Percentiles rank a stretch among this genome's conserved stretches.
phyloP scores from a whole-genome alignment of 2,797 vertebrate species.

The Typhlichthys eigenmanni region DNA sequence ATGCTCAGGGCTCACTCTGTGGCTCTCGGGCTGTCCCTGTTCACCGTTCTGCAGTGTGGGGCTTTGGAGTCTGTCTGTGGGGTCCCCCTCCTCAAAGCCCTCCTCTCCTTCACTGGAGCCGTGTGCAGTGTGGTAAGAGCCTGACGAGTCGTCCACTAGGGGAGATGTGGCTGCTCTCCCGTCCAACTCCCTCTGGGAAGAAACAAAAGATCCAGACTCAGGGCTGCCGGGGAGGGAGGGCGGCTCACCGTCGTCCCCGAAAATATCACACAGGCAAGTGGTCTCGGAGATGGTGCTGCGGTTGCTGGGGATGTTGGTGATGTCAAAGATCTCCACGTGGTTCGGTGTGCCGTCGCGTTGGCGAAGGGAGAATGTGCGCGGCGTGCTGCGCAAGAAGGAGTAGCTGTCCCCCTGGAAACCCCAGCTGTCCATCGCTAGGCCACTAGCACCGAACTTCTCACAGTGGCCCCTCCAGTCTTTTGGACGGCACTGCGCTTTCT shows the following conservation, averaged over 20 bases:
- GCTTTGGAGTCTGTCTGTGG: conserved; percentile 57
- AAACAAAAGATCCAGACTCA: conserved; percentile 52
- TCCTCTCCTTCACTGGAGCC: conserved; percentile 83
- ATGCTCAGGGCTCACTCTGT: conserved; percentile 28
- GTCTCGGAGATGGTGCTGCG: conserved; percentile 78
- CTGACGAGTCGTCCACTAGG: conserved; percentile 72
- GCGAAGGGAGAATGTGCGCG: conserved; percentile 68
- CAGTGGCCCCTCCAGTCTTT: conserved; percentile 56
- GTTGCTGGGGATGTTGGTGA: conserved; percentile 72
- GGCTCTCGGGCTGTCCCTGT: conserved; percentile 24
- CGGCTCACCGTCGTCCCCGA: conserved; percentile 77
- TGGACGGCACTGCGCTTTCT: conserved; percentile 47
- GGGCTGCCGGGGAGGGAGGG: conserved; percentile 71
- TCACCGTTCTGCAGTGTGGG: conserved; percentile 42
- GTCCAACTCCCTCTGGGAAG: conserved; percentile 51
- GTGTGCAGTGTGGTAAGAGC: conserved; percentile 78
- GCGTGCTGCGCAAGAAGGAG: conserved; percentile 73
- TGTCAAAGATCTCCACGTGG: conserved; percentile 81
- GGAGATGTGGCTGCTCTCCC: conserved; percentile 50
- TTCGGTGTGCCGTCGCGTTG: conserved; percentile 77
- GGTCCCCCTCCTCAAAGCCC: conserved; percentile 70
- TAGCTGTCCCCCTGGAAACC: conserved; percentile 79
- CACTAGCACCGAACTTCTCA: conserved; percentile 62
- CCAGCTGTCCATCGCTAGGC: conserved; percentile 81
- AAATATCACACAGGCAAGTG: conserved; percentile 83